Evolutionary conservation across 2,888 invertebrate genomes (phyloP).

Genomic region (Nipponacmea schrenckii): DNA sequence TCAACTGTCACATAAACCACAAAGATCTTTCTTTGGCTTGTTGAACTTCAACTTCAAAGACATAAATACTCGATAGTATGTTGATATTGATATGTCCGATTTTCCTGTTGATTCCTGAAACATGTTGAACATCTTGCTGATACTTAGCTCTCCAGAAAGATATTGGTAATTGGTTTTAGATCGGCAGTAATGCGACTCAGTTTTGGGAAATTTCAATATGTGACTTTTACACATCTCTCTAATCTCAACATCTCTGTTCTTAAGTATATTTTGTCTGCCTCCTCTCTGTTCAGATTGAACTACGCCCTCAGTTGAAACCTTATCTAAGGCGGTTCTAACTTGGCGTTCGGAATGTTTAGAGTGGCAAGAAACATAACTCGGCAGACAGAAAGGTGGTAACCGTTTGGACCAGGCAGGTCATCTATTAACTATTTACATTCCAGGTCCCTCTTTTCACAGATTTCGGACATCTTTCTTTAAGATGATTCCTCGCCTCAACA

Average conservation of each 20-base stretch:
- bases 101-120: neutral
- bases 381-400: neutral
- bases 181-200: conserved; percentile 1
- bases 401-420: neutral
- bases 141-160: neutral
- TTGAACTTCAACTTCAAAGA: neutral
- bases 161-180: neutral
- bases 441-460: no score
- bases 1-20: neutral
- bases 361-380: neutral
- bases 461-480: neutral
- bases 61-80: neutral
- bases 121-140: neutral
- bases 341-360: neutral
- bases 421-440: no score
- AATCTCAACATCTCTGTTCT: neutral
- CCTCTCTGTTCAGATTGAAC: conserved; percentile 2
- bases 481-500: neutral
- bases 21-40: neutral
- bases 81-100: neutral
- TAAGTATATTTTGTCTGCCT: neutral
- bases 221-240: neutral
- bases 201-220: neutral
- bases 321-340: neutral
- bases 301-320: neutral